A percentile compares a stretch with the other conserved stretches of the same genome.
These are phyloP conservation scores for Luidia sarsii DNA, from an alignment of 53 echinoderm and acorn worm species.

Conservation along the genomic window DNA sequence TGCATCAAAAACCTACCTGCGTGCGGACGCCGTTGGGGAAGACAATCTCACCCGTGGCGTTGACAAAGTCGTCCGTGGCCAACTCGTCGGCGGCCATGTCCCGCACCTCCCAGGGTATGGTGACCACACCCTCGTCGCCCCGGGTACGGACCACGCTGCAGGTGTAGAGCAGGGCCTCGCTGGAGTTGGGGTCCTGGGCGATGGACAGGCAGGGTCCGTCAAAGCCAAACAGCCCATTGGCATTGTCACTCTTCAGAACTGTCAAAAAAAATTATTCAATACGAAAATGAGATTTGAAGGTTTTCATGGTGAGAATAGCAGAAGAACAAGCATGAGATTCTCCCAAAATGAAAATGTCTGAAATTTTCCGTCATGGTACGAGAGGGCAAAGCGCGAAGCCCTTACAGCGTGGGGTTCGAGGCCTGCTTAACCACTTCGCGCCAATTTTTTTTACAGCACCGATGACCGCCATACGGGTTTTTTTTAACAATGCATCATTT, in stretches of 20 bases:
- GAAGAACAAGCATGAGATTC: too few relatives aligned
- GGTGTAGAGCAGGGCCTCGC: conserved; percentile 74
- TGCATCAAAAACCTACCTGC: conserved; percentile 63
- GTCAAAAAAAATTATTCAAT: neutral
- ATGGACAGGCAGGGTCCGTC: conserved; percentile 63
- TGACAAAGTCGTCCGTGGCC: conserved; percentile 78
- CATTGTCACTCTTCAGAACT: conserved; percentile 99
- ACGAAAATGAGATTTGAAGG: too few relatives aligned
- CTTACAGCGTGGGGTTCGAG: too few relatives aligned
- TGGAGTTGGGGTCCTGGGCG: conserved; percentile 25
- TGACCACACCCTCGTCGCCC: conserved; percentile 91
- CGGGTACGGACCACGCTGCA: conserved; percentile 81
- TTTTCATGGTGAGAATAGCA: too few relatives aligned
- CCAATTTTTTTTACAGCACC: too few relatives aligned
- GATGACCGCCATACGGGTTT: too few relatives aligned
- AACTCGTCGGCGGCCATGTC: conserved; percentile 52
- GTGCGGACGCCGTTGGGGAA: conserved; percentile 87
- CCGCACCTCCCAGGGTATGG: conserved; percentile 88
- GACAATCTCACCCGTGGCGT: conserved; percentile 77
- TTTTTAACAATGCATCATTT: too few relatives aligned
- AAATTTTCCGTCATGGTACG: too few relatives aligned
- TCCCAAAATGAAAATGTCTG: too few relatives aligned
- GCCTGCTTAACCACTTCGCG: too few relatives aligned
- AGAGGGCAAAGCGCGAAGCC: too few relatives aligned
- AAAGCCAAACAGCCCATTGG: conserved; percentile 95